Evolutionary conservation across 2,113 vertebrate species (phyloP), one percentile per base, ranked within the genome.

Genomic region (Chrysochloris asiatica): DNA sequence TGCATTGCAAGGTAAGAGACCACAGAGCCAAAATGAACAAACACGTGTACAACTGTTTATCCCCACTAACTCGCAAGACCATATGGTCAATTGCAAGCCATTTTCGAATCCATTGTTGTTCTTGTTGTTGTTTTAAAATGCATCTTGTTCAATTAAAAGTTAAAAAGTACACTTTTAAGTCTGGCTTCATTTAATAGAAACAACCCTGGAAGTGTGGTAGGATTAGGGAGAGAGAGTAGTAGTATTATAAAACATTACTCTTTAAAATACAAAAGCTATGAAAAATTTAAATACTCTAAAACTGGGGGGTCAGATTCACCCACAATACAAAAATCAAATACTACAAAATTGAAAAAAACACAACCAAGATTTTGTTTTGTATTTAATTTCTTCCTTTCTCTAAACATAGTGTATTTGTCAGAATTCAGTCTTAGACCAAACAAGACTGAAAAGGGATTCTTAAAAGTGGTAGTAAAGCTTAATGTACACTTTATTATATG

Each of bases 381-480:
- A 83, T 67, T 43, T 59, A 77, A 38, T 56, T 54, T 75, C n/a
- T 77, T 71, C 67, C 47, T 81, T 91, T 89, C 33, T 36, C 76
- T 93, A 80, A 91, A 93, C 94, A 92, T 88, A 91, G 84, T 95
- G 95, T 38, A 92, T 72, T 56, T 95, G 38, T 91, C 43, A 95
- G 71, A 78, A 96, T 95, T 96, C 75, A 97, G 88, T 96, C 90
- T 90, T 90, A 78, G 30, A 92, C 54, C 94, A 94, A 94, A 96
- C 77, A 95, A 93, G 89, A 97, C 86, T 89, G 47, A 87, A 97
- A 96, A 94, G 48, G 93, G 38, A 95, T 59, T 93, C 93, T 84
- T 97, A 33, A 96, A 97, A 95, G 38, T 88, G 94, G 41, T 90
- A 77, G 95, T 48, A 92, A 33, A 96, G 89, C 92, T 90, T 95